Evolutionary conservation across 1,140 invertebrate genomes (phyloP).

Genomic region (Eriocheir sinensis): DNA sequence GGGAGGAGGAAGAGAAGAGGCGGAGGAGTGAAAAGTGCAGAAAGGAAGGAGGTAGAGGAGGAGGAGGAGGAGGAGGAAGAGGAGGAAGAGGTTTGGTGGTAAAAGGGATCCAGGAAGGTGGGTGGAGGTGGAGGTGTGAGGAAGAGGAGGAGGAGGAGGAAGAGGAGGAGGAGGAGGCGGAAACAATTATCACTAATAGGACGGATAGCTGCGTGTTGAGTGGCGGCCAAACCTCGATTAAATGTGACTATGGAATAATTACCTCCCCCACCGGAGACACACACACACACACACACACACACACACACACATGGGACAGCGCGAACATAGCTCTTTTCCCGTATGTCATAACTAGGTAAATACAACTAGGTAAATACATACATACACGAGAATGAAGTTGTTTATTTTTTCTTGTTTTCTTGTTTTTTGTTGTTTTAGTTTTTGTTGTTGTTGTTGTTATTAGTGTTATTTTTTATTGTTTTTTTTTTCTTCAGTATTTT

Average conservation of each 20-base stretch:
- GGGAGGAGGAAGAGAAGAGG: not conserved
- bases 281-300: slow-evolving; percentile 49
- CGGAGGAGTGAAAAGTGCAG: not conserved
- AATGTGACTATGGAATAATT: slow-evolving; percentile 44
- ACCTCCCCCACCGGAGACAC: not conserved
- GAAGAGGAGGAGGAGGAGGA: not conserved
- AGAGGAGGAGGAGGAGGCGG: not conserved
- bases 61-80: not conserved
- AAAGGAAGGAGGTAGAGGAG: not conserved
- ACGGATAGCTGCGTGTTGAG: slow-evolving; percentile 38
- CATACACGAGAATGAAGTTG: too few relatives aligned
- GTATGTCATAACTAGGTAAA: too few relatives aligned
- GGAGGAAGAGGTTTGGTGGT: too few relatives aligned
- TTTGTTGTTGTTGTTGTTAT: too few relatives aligned
- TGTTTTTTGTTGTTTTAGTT: too few relatives aligned
- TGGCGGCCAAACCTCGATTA: not conserved
- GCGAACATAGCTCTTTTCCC: too few relatives aligned
- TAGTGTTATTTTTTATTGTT: too few relatives aligned
- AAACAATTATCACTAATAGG: slow-evolving; percentile 44
- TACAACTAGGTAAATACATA: too few relatives aligned
- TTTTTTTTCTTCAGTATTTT: too few relatives aligned
- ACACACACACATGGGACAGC: slow-evolving; percentile 37
- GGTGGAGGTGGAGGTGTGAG: not conserved
- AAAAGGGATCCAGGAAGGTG: too few relatives aligned
- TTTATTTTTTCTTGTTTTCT: too few relatives aligned